Percentiles rank a stretch among this genome's conserved stretches.
Conservation (phyloP, 2,797 vertebrate species). For the Oreochromis grahami region DNA sequence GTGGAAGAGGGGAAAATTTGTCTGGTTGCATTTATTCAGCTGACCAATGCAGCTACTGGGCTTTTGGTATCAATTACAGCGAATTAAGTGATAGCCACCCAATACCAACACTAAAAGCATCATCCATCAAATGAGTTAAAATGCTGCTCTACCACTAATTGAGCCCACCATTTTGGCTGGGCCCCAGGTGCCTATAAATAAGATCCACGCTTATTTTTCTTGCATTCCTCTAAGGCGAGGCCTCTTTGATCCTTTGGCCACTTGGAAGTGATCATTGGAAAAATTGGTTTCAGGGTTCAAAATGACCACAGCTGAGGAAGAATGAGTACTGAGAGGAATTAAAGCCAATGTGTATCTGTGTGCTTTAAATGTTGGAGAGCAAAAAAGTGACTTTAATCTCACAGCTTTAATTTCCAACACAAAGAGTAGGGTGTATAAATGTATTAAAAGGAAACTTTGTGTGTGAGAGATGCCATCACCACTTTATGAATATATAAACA, state of each 20-base stretch:
- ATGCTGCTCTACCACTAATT: slow-evolving; percentile 69
- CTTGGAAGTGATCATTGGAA: slow-evolving; percentile 45
- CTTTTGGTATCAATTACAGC: slow-evolving; percentile 55
- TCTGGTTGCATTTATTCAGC: slow-evolving; percentile 34
- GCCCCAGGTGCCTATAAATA: slow-evolving; percentile 64
- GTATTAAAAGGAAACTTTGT: slow-evolving; percentile 11
- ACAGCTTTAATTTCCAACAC: slow-evolving; percentile 44
- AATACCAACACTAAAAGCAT: slow-evolving; percentile 71
- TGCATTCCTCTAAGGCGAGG: slow-evolving; percentile 32
- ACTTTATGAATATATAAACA: neutral
- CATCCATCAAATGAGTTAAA: slow-evolving; percentile 65
- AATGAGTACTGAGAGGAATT: neutral
- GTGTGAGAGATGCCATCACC: neutral
- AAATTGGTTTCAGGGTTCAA: slow-evolving; percentile 34
- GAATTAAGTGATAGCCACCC: slow-evolving; percentile 72
- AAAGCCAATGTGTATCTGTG: neutral
- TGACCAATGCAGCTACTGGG: slow-evolving; percentile 39
- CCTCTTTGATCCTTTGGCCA: slow-evolving; percentile 43
- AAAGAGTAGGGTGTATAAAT: neutral
- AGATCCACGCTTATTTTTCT: slow-evolving; percentile 62
- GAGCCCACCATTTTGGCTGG: slow-evolving; percentile 50
- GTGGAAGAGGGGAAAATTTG: slow-evolving; percentile 33
- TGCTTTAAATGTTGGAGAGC: neutral
- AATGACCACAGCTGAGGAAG: slow-evolving; percentile 37
- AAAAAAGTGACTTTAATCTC: slow-evolving; percentile 36